phyloP scores from a whole-genome alignment of 2,888 invertebrate genomes.

The Sphecodes monilicornis region DNA sequence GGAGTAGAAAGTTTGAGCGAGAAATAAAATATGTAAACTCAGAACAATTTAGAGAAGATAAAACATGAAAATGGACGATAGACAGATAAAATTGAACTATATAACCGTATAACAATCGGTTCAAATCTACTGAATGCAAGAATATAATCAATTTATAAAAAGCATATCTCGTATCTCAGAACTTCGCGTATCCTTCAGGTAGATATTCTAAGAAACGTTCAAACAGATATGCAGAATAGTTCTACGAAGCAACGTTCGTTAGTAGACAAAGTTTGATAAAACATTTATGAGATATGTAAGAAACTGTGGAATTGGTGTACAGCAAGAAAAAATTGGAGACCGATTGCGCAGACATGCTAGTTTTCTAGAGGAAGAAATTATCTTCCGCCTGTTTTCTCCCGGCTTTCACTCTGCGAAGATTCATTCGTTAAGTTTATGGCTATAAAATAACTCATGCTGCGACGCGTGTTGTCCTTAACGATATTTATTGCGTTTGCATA shows the following conservation, averaged over 20 bases:
- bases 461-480: neutral
- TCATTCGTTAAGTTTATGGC: constrained; percentile 17
- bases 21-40: neutral
- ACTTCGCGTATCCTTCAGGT: neutral
- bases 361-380: constrained; percentile 16
- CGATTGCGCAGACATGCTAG: neutral
- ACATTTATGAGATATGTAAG: neutral
- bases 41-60: neutral
- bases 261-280: neutral
- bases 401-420: constrained; percentile 14
- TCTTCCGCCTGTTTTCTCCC: constrained; percentile 13
- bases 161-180: neutral
- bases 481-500: neutral
- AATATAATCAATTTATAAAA: neutral
- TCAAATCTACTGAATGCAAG: neutral
- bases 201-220: neutral
- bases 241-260: neutral
- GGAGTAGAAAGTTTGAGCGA: neutral
- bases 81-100: neutral
- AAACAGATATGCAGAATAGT: neutral
- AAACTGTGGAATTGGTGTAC: neutral
- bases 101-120: neutral
- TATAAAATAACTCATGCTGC: neutral
- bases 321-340: neutral
- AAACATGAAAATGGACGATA: neutral